A percentile compares a stretch with the other conserved stretches of the same genome.
These are phyloP conservation scores for Microplitis manilae DNA, from an alignment of 2,888 invertebrate species.

Conservation along the genomic window DNA sequence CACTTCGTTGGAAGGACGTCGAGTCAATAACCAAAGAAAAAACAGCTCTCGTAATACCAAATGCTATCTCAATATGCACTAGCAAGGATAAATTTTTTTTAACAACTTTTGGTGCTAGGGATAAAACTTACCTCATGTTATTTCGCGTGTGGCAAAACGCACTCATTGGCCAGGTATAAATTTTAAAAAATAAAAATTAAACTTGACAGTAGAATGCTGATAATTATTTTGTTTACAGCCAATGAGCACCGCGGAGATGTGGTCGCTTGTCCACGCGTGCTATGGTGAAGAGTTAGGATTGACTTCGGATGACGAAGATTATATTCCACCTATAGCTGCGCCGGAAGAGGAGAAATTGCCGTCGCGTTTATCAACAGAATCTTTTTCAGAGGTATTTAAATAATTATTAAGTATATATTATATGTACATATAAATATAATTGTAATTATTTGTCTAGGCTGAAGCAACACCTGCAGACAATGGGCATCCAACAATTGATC, in stretches of 20 bases:
- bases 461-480: constrained; percentile 45
- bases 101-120: constrained; percentile 93
- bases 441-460: constrained; percentile 38
- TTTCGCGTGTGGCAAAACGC: constrained; percentile 98
- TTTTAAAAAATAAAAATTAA: not conserved
- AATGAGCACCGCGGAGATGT: constrained; percentile 76
- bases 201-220: not conserved
- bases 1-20: constrained; percentile 91
- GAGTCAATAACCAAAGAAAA: constrained; percentile 95
- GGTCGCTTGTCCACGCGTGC: constrained; percentile 87
- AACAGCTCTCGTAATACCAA: constrained; percentile 94
- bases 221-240: constrained; percentile 68
- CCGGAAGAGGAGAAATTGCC: constrained; percentile 66
- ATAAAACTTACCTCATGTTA: constrained; percentile 96
- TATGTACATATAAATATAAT: not conserved
- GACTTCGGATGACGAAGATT: constrained; percentile 93
- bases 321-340: constrained; percentile 73
- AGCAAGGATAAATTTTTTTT: constrained; percentile 91
- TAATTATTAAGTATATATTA: not conserved
- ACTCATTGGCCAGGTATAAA: constrained; percentile 83
- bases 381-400: constrained; percentile 70
- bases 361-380: constrained; percentile 73
- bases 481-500: constrained; percentile 34
- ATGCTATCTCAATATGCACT: constrained; percentile 91
- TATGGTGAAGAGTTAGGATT: constrained; percentile 96